Evolutionary conservation across 2,797 vertebrate species (phyloP).

Genomic region (Morus bassanus): DNA sequence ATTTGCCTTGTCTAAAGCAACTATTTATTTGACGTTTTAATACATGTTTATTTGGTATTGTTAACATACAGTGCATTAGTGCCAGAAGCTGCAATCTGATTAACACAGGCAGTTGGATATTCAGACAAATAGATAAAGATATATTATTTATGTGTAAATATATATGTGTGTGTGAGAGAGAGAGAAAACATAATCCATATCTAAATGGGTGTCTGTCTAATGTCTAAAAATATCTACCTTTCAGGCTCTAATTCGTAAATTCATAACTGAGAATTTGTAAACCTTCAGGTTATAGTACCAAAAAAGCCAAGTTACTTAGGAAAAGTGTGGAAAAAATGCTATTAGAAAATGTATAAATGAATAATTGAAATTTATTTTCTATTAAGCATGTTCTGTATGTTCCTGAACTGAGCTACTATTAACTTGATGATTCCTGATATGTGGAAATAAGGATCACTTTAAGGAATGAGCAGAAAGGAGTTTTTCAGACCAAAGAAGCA

Average conservation of each 20-base stretch:
- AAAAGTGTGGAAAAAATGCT: neutral
- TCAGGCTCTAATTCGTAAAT: neutral
- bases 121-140: neutral
- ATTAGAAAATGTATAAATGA: neutral
- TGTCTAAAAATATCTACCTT: neutral
- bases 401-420: neutral
- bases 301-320: neutral
- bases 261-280: neutral
- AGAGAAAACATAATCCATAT: neutral
- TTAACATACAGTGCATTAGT: neutral
- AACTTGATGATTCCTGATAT: neutral
- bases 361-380: neutral
- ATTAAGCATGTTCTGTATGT: neutral
- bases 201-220: neutral
- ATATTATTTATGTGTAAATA: neutral
- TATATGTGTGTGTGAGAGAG: neutral
- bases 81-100: neutral
- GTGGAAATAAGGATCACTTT: neutral
- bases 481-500: neutral
- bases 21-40: neutral
- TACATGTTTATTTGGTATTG: neutral
- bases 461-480: neutral
- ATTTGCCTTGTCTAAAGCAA: neutral
- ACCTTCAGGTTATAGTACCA: neutral
- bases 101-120: neutral